Conservation (phyloP, 2,113 vertebrate genomes). For the Etheostoma cragini region DNA sequence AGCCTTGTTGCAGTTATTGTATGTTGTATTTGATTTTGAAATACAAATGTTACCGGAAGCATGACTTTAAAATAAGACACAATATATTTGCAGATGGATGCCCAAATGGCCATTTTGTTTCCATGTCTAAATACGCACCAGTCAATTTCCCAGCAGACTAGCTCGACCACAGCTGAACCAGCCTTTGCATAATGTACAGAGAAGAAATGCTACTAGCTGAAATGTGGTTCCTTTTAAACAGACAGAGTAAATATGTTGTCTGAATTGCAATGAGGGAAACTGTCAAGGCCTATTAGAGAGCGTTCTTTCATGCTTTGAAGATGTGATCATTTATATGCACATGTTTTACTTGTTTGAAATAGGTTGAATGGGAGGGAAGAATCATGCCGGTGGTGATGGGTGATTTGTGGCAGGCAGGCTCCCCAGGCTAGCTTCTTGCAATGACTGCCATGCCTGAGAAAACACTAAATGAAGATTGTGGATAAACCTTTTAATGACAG, state of each 20-base stretch:
- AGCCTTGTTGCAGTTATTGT: no score
- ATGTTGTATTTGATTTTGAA: background rate
- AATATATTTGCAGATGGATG: constrained; percentile 22
- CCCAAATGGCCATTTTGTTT: constrained; percentile 49
- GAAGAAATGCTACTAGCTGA: constrained; percentile 13
- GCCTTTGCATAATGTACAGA: background rate
- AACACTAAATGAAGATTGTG: constrained; percentile 40
- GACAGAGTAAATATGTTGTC: constrained; percentile 39
- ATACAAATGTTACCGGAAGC: constrained; percentile 1
- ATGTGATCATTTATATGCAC: constrained; percentile 59
- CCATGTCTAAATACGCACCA: constrained; percentile 33
- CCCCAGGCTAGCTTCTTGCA: constrained; percentile 41
- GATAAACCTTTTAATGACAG: constrained; percentile 58
- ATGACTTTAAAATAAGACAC: constrained; percentile 16
- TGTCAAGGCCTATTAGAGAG: constrained; percentile 46
- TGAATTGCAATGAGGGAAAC: constrained; percentile 58
- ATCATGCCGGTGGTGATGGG: constrained; percentile 33
- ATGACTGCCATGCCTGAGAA: constrained; percentile 42
- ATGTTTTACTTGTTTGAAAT: constrained; percentile 43
- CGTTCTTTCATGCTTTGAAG: constrained; percentile 28
- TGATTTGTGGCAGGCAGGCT: constrained; percentile 47
- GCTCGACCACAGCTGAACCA: background rate
- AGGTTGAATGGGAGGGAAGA: constrained; percentile 10
- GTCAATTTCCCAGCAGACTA: constrained; percentile 10
- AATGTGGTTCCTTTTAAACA: constrained; percentile 23